Base-by-base conservation (phyloP, 92 coral and sea anemone species). In the Porites lobata region DNA sequence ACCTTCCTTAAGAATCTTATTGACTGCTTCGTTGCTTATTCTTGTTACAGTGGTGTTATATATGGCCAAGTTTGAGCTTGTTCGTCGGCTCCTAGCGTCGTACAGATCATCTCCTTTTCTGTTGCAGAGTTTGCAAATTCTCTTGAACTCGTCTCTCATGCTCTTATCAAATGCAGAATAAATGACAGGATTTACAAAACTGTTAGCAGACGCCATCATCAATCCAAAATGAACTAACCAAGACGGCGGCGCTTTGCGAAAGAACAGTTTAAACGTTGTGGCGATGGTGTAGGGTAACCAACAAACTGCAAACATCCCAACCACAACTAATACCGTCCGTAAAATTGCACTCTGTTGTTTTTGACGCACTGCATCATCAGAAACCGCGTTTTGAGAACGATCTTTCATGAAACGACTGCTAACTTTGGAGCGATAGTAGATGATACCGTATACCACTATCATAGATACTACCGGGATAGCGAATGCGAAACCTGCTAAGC, bases 201-300 rank as follows among this genome's bases (percentile, higher is more conserved):
- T 93, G 84, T 94, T 94, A 8, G 95, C 29, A 6, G 92, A 29
- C 20, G 98, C 95, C 8, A 91, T 61, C 76, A 95, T 88, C 22
- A 95, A 64, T 13, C 98, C 95, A 19, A 95, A 83, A 73, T 95
- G 95, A 78, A 95, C 79, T n/a, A 95, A 89, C 98, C 98, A 95
- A 54, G 81, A 72, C 1, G 98, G 96, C 10, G 98, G 96, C 26
- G 82, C 70, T 69, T 78, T 82, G 59, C 69, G 72, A 19, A 87
- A 72, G 18, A 95, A 89, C 53, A 95, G 80, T 72, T 93, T 93
- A 62, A 95, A 94, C 6, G 85, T 76, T 8, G 98, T 95, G 11
- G 91, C 90, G 18, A 95, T 79, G 10, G 98, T 93, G 88, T 95
- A 95, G 4, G 92, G 77, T 15, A 92, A 74, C 98, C 98, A 95